phyloP scores from a whole-genome alignment of 2,113 vertebrate genomes.

The Nycticryphes semicollaris region DNA sequence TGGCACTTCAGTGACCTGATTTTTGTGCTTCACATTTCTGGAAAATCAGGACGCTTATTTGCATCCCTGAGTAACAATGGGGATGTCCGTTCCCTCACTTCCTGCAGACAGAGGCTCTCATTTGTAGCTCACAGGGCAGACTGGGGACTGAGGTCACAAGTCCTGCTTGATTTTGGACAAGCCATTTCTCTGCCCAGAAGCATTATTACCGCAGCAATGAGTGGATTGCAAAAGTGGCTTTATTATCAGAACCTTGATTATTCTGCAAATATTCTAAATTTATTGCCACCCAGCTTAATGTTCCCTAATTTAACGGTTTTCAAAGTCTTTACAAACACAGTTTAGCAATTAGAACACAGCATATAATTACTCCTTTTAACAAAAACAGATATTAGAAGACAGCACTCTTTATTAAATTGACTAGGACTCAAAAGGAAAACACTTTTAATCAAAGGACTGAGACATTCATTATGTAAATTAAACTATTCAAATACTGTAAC shows the following conservation, averaged over 20 bases:
- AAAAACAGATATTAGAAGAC: background rate
- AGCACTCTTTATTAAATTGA: background rate
- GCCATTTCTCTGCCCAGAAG: background rate
- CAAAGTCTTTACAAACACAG: background rate
- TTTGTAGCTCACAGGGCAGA: background rate
- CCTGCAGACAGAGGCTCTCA: background rate
- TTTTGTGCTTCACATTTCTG: background rate
- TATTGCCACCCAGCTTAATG: background rate
- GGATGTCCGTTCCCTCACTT: background rate
- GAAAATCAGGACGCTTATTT: background rate
- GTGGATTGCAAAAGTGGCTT: background rate
- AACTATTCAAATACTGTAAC: background rate
- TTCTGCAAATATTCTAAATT: background rate
- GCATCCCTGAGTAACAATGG: background rate
- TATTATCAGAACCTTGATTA: slow-evolving; percentile 1
- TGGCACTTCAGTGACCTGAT: background rate
- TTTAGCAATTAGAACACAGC: background rate
- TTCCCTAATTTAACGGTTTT: background rate
- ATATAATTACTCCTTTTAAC: slow-evolving; percentile 11
- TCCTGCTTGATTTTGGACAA: background rate
- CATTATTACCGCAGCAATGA: background rate
- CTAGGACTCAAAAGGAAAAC: background rate
- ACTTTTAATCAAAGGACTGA: background rate
- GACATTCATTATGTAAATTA: background rate
- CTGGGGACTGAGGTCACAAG: background rate